Evolutionary conservation across 2,888 invertebrate species (phyloP), one percentile per base, ranked within the genome.

Genomic region (Ormyrus rosae): DNA sequence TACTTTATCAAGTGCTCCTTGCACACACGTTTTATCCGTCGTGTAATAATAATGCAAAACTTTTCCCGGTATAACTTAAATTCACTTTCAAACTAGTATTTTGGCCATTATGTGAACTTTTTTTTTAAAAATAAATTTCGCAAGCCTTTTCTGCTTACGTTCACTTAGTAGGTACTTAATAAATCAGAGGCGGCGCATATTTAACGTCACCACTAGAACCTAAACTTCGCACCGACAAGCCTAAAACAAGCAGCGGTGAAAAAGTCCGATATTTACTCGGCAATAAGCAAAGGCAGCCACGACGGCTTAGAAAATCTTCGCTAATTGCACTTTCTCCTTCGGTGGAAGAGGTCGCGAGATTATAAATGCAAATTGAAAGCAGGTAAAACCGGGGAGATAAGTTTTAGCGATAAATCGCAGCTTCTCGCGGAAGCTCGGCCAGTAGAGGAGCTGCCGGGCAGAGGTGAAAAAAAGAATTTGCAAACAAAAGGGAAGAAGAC

Each of bases 301-400:
- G 34, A 19, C 63, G 34, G 34, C 0, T 70, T 80, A 56, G 72
- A 53, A 51, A 73, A 72, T 69, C 63, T 51, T 9, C 9, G 72
- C 64, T 81, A 81, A 77, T 81, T 77, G 72, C 76, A 58, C 68
- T 77, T 76, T 80, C 76, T 77, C 51, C 46, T 6, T 61, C 55
- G 61, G 10, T 50, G 48, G 46, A 50, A 34, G 34, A 34, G 13
- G 6, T 67, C 13, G 51, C 60, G 65, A 67, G 53, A 76, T 80
- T 76, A 76, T 71, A 76, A 72, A 80, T 80, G 76, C 76, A 76
- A 80, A 80, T 80, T 76, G 72, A 76, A 72, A 67, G 72, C 80
- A 67, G 50, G 65, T 72, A 68, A 72, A 80, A 80, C 3, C 75
- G 11, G 61, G 34, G 13, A 67, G 76, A 76, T 76, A 72, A 56